These are phyloP conservation scores for Athetis lepigone DNA, from an alignment of 2,888 invertebrate genomes.

Conservation along the genomic window DNA sequence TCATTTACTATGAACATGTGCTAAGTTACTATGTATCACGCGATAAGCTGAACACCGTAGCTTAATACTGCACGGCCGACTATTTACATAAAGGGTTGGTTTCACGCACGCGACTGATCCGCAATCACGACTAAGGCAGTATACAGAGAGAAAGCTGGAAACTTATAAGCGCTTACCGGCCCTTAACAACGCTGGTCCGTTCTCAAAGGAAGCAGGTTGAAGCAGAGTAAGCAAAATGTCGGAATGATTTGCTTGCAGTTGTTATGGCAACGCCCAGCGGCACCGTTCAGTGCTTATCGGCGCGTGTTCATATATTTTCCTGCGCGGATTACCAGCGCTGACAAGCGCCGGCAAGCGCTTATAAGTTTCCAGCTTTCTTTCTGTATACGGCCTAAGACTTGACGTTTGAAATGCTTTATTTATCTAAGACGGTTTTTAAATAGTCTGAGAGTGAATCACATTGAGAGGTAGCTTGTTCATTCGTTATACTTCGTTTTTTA, in stretches of 20 bases:
- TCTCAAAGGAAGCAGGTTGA: too few relatives aligned
- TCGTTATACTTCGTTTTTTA: conserved; percentile 14
- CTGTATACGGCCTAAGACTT: not conserved
- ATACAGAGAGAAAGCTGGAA: too few relatives aligned
- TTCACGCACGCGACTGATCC: conserved; percentile 40
- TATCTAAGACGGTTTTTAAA: conserved; percentile 26
- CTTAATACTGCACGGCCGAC: conserved; percentile 62
- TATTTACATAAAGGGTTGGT: conserved; percentile 49
- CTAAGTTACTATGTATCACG: conserved; percentile 61
- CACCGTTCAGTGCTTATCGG: too few relatives aligned
- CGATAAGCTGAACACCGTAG: conserved; percentile 58
- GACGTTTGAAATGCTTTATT: conserved; percentile 1
- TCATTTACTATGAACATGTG: conserved; percentile 56
- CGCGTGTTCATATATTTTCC: too few relatives aligned
- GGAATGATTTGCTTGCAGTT: too few relatives aligned
- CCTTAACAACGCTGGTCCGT: too few relatives aligned
- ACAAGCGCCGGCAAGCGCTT: too few relatives aligned
- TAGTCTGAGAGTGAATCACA: conserved; percentile 31
- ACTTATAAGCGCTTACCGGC: too few relatives aligned
- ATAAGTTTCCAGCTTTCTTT: too few relatives aligned
- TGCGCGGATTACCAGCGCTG: too few relatives aligned
- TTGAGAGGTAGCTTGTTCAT: conserved; percentile 37
- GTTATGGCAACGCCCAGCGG: too few relatives aligned
- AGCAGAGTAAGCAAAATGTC: too few relatives aligned
- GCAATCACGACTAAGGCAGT: conserved; percentile 4